Conservation (phyloP, 2,797 vertebrate genomes). For the Eospalax fontanierii region DNA sequence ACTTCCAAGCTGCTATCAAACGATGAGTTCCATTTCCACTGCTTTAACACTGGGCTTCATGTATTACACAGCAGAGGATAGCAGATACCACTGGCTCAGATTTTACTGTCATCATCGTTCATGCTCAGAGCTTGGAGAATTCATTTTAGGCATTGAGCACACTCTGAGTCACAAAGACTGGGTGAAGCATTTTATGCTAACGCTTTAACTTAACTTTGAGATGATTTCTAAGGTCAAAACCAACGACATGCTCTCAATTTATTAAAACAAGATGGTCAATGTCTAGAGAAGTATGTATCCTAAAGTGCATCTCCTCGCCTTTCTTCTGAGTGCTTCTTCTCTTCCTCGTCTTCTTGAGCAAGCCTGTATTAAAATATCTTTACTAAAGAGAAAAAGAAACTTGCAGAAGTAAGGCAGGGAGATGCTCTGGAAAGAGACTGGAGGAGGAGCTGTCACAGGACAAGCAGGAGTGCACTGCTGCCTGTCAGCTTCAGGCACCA, state of each 20-base stretch:
- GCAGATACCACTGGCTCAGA: background rate
- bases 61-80: background rate
- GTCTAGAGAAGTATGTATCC: background rate
- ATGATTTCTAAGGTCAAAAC: conserved; percentile 58
- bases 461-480: background rate
- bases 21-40: too few species aligned
- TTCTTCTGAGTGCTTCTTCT: too few species aligned
- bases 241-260: conserved; percentile 17
- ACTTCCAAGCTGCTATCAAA: background rate
- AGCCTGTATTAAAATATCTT: too few species aligned
- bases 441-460: background rate
- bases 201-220: conserved; percentile 30
- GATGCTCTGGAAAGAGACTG: background rate
- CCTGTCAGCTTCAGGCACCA: background rate
- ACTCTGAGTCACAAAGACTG: background rate
- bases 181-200: background rate
- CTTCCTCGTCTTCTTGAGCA: too few species aligned
- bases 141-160: background rate
- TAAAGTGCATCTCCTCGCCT: too few species aligned
- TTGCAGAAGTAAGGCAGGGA: background rate
- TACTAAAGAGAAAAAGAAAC: background rate
- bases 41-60: background rate
- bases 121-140: background rate
- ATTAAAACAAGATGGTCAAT: conserved; percentile 32
- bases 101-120: background rate